Percentiles rank a stretch among this genome's conserved stretches.
Conservation (phyloP, 1,140 invertebrate species). For the Cydia amplana region DNA sequence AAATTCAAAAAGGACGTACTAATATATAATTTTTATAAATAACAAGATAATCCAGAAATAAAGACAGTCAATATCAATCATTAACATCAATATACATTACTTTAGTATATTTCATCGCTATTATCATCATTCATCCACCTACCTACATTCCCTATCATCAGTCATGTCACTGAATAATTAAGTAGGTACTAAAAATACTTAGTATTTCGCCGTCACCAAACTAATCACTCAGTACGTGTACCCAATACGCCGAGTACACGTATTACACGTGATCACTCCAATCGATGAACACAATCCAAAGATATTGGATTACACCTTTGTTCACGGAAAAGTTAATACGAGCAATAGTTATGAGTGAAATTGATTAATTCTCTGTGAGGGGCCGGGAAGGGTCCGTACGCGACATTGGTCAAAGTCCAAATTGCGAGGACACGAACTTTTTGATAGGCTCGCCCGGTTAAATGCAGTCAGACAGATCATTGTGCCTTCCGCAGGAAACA, state of each 20-base stretch:
- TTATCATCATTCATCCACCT: not conserved
- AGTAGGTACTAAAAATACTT: too few relatives aligned
- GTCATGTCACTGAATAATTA: constrained; percentile 9
- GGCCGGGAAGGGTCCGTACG: constrained; percentile 38
- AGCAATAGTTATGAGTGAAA: constrained; percentile 52
- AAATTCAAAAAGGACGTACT: too few relatives aligned
- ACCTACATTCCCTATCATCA: not conserved
- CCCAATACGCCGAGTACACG: not conserved
- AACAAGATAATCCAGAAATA: not conserved
- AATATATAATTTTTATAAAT: too few relatives aligned
- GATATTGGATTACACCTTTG: constrained; percentile 44
- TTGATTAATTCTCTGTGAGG: constrained; percentile 52
- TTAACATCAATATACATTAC: not conserved
- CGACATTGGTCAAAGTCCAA: constrained; percentile 57
- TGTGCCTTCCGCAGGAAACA: constrained; percentile 49
- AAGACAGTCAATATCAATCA: not conserved
- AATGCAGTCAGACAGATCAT: constrained; percentile 60
- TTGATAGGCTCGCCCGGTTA: constrained; percentile 50
- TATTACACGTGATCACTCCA: not conserved
- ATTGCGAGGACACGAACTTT: constrained; percentile 56
- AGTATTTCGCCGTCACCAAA: not conserved
- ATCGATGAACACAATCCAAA: constrained; percentile 35
- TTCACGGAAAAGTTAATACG: constrained; percentile 43
- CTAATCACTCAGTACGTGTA: constrained; percentile 1
- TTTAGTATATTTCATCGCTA: not conserved